A percentile compares a stretch with the other conserved stretches of the same genome.
Conservation (phyloP, 2,113 vertebrate genomes). For the Panthera leo region DNA sequence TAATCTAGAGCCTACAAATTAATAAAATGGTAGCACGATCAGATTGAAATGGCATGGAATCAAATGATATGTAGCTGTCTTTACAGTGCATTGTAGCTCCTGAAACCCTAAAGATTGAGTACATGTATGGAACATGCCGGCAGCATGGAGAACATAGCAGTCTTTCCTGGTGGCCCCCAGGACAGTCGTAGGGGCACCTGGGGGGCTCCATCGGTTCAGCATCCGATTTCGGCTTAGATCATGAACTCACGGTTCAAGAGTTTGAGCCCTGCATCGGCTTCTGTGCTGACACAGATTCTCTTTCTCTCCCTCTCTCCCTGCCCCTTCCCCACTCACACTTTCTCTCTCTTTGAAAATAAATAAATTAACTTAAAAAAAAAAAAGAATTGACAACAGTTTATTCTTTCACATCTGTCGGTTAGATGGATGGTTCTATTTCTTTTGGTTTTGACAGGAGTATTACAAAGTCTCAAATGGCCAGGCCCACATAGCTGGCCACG, state of each 20-base stretch:
- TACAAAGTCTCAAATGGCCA: background rate
- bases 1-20: constrained; percentile 55
- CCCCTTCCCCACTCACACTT: too few relatives aligned
- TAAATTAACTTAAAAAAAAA: background rate
- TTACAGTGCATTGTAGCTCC: background rate
- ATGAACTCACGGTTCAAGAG: too few relatives aligned
- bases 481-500: background rate
- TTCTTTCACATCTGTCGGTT: background rate
- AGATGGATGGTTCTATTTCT: background rate
- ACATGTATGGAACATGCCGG: too few relatives aligned
- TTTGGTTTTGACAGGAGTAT: background rate
- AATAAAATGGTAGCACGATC: constrained; percentile 33
- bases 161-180: background rate
- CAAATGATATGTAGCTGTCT: constrained; percentile 23
- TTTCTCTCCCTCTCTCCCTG: too few relatives aligned
- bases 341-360: too few relatives aligned
- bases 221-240: too few relatives aligned
- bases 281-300: too few relatives aligned
- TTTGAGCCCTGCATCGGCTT: too few relatives aligned
- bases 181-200: too few relatives aligned
- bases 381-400: background rate
- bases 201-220: too few relatives aligned
- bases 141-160: rapidly evolving
- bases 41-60: constrained; percentile 34
- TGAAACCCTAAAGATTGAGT: background rate